Base-by-base conservation (phyloP, 2,888 invertebrate genomes). In the Drosophila eohydei region DNA sequence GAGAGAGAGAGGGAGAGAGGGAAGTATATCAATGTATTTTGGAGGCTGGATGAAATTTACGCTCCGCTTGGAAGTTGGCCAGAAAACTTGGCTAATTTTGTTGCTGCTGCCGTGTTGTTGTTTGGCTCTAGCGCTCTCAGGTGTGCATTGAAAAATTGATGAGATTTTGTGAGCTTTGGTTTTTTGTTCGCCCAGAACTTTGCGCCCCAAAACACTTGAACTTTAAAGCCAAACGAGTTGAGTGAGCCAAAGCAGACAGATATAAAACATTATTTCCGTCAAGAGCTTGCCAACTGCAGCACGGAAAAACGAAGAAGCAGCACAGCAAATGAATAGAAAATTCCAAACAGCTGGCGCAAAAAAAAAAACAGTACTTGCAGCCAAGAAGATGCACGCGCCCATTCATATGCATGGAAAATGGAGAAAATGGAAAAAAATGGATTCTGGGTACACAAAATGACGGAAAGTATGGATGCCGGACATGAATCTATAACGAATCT, bases 101-200 rank as follows among this genome's bases (percentile, higher is more conserved):
- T 63, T 63, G 71, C 60, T 51, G 46, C 54, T 48, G 28, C 48
- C 14, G 28, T 28, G 14, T 6, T 64, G 38, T 52, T 41, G 68
- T 48, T n/a, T 26, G 56, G 32, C 26, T 38, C 38, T 52, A 54
- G 52, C 32, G 21, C 55, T 66, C 73, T 67, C 74, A 83, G 88
- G 89, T 88, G 83, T 51, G 66, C 68, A 69, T 74, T 82, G 83
- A 85, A 88, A 89, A 80, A 80, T 83, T 89, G 76, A 83, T 83
- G 90, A 79, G 88, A 76, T 85, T 82, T 69, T 52, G 64, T 83
- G 74, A 58, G 66, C 66, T 73, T 83, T 68, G 56, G 56, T 38
- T 50, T n/a, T 30, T 1, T 50, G 32, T 32, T 50, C 32, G 32
- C 50, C n/a, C 38, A 55, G 41, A 69, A 65, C 38, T 69, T 68